Conservation (phyloP, 92 coral and sea anemone genomes). For the Siderastrea radians region DNA sequence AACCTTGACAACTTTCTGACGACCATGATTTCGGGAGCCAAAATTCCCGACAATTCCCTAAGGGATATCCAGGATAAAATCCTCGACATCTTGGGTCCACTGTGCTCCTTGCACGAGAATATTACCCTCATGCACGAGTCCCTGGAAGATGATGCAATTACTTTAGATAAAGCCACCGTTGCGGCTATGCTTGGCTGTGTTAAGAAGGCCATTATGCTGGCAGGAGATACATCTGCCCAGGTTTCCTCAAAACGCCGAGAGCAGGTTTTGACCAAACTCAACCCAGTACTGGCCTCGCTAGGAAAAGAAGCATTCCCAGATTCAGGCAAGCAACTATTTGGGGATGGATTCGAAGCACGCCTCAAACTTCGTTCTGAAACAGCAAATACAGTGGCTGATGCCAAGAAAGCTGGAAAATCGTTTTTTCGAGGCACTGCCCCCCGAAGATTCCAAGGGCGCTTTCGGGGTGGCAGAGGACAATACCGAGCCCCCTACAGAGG, state of each 20-base stretch:
- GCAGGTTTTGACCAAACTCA: too few relatives aligned
- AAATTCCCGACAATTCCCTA: constrained; percentile 20
- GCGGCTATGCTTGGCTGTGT: too few relatives aligned
- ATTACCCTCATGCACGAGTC: too few relatives aligned
- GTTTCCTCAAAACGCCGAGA: too few relatives aligned
- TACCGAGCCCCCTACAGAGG: not conserved
- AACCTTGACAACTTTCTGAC: too few relatives aligned
- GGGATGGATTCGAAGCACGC: constrained; percentile 6
- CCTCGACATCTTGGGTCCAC: constrained; percentile 60
- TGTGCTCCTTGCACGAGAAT: constrained; percentile 8
- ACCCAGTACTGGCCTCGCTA: constrained; percentile 13
- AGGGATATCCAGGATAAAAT: constrained; percentile 51
- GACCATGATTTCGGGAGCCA: too few relatives aligned
- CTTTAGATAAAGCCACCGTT: too few relatives aligned
- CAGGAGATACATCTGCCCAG: too few relatives aligned
- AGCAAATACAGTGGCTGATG: constrained; percentile 28
- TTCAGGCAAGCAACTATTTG: too few relatives aligned
- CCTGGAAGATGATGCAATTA: too few relatives aligned
- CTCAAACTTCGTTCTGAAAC: constrained; percentile 54
- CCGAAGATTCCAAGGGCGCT: constrained; percentile 56
- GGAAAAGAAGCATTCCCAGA: constrained; percentile 4
- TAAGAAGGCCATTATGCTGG: too few relatives aligned
- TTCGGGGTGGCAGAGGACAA: constrained; percentile 8
- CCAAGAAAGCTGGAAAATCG: constrained; percentile 39
- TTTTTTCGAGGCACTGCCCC: constrained; percentile 60